Conservation (phyloP, 2,113 vertebrate species). For the Eulacestoma nigropectus region DNA sequence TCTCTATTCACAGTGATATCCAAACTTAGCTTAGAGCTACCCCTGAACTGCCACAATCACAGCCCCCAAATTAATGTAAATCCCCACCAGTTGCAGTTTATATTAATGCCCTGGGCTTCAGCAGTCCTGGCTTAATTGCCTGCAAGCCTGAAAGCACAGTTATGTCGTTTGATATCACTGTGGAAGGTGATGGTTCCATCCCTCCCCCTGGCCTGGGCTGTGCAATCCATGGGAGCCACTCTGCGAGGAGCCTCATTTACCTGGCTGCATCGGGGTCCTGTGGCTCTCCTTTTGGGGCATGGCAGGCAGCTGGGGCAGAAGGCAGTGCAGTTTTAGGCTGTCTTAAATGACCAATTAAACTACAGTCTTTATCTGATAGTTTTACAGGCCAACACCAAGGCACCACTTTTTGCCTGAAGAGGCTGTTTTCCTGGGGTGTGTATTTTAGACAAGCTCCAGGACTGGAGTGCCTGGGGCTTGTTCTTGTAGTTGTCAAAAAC, state of each 20-base stretch:
- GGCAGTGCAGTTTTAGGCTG: neutral
- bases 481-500: neutral
- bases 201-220: neutral
- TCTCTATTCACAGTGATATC: neutral
- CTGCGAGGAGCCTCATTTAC: neutral
- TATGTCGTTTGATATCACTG: neutral
- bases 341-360: neutral
- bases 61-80: neutral
- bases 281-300: neutral
- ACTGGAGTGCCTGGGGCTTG: neutral
- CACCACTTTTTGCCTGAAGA: neutral
- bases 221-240: accelerated
- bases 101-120: neutral
- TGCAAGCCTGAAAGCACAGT: neutral
- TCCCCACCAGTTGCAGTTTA: neutral
- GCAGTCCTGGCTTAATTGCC: neutral
- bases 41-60: neutral
- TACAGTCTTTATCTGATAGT: neutral
- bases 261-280: neutral
- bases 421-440: neutral
- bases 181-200: neutral
- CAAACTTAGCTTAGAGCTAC: neutral
- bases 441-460: neutral
- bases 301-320: neutral
- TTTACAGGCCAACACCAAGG: neutral